Evolutionary conservation across 2,888 invertebrate species (phyloP).

Genomic region (Dascillus cervinus): DNA sequence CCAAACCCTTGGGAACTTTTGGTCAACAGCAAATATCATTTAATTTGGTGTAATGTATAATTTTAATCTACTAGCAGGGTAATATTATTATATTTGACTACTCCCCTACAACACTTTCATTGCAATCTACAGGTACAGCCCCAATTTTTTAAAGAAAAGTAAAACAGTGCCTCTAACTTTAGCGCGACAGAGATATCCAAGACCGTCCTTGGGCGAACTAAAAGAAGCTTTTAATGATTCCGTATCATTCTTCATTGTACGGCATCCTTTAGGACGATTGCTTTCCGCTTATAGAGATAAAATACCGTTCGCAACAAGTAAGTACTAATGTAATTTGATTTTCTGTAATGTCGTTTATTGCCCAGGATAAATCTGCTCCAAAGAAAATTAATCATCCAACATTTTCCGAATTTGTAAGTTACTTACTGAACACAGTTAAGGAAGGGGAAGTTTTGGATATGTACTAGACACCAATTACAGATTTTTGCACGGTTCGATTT

Average conservation of each 20-base stretch:
- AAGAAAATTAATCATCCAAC: constrained; percentile 54
- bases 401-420: constrained; percentile 74
- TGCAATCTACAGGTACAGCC: constrained; percentile 62
- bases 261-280: constrained; percentile 73
- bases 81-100: constrained; percentile 45
- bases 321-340: no score
- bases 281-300: constrained; percentile 80
- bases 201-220: constrained; percentile 64
- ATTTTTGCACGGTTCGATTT: constrained; percentile 77
- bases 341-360: no score
- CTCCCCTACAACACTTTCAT: constrained; percentile 24
- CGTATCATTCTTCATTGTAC: constrained; percentile 71
- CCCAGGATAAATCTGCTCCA: no score
- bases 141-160: constrained; percentile 67
- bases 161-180: constrained; percentile 70
- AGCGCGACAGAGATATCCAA: constrained; percentile 71
- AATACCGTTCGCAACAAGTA: constrained; percentile 55
- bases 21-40: constrained; percentile 69
- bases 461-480: constrained; percentile 81
- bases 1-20: constrained; percentile 83
- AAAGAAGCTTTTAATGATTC: constrained; percentile 67
- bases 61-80: constrained; percentile 78
- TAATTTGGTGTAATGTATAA: constrained; percentile 85
- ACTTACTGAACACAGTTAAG: constrained; percentile 63
- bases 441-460: constrained; percentile 64